Base-by-base conservation (phyloP, 2,797 vertebrate species). In the Perodicticus potto region DNA sequence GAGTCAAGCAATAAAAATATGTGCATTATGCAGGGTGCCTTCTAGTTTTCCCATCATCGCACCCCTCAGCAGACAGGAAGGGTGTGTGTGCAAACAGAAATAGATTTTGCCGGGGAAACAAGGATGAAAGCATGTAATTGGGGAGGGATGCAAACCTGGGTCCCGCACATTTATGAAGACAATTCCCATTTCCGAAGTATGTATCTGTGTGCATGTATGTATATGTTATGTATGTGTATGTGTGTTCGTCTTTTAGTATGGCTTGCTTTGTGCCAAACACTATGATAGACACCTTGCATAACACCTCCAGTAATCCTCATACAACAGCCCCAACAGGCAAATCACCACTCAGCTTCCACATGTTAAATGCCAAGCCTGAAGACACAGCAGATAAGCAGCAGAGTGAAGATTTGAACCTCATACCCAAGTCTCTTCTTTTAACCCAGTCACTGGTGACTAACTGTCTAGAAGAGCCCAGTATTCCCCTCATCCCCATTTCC, bases 161-260 rank as follows among this genome's bases (percentile, higher is more conserved):
- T 69, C 19, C 70, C 19, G 29, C n/a, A 25, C 69, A 37, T 53
- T 78, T 40, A 67, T 6, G 23, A 65, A 29, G 81, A 76, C 5
- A 32, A 37, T 2, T 37, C 37, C 20, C 40, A 32, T 32, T 89
- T 83, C 80, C 67, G 27, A 53, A 73, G 70, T 27, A 4, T 23
- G 0, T 11, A 5, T 57, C 11, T 17, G 61, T 10, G 29, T 7
- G 17, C 29, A 23, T 5, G 1, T 1, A 1, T 13, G 1, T 59
- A 23, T 49, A 40, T 16, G 19, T 3, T 0, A 1, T 9, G 1
- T 59, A 25, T 49, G 59, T 14, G 19, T 3, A 0, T 0, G 3
- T 6, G n/a, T 14, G 34, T 23, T 12, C 29, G 69, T 49, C 34
- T 69, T 53, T 72, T 22, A 57, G 10, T 2, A 53, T 3, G 19